phyloP scores from a whole-genome alignment of 2,113 vertebrate species.

The Chlorodrepanis virens region DNA sequence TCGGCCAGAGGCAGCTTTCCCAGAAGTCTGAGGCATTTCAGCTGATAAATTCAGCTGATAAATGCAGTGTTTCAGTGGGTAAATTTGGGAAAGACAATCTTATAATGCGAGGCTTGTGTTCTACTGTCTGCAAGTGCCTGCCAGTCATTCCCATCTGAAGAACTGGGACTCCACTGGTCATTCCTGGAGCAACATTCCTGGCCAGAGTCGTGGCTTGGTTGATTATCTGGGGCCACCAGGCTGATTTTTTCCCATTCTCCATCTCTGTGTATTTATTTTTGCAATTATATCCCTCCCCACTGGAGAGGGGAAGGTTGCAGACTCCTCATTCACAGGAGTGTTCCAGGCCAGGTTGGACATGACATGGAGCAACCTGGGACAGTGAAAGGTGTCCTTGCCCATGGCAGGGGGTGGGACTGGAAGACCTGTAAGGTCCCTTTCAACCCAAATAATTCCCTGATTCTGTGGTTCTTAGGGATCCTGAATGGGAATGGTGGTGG shows the following conservation, averaged over 20 bases:
- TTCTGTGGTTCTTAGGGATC: neutral
- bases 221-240: neutral
- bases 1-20: slow-evolving; percentile 11
- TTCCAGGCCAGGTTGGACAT: fast-evolving
- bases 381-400: neutral
- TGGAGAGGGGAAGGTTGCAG: neutral
- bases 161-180: neutral
- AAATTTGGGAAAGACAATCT: neutral
- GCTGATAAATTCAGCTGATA: slow-evolving; percentile 49
- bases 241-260: neutral
- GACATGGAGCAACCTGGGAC: neutral
- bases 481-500: neutral
- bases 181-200: neutral
- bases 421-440: neutral
- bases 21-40: slow-evolving; percentile 25
- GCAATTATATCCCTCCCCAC: neutral
- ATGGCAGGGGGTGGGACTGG: neutral
- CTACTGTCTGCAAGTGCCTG: neutral
- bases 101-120: neutral
- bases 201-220: neutral
- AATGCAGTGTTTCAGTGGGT: neutral
- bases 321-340: neutral
- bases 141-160: neutral
- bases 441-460: neutral
- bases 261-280: neutral